phyloP scores from a whole-genome alignment of 2,888 invertebrate species.

The Tinea trinotella region DNA sequence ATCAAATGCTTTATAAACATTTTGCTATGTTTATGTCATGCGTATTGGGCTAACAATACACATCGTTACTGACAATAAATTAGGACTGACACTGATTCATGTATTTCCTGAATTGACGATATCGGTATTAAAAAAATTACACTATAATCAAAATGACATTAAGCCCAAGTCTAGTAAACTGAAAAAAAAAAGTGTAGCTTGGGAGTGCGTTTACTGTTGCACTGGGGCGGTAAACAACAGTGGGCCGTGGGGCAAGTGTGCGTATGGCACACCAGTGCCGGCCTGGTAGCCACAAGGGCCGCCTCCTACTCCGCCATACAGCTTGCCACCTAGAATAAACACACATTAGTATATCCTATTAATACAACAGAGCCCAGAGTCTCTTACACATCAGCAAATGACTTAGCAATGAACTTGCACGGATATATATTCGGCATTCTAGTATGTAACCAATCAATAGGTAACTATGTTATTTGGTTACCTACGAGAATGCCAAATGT shows the following conservation, averaged over 20 bases:
- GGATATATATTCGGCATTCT: too few relatives aligned
- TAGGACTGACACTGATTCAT: neutral
- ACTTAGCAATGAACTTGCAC: too few relatives aligned
- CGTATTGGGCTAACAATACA: neutral
- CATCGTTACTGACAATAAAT: neutral
- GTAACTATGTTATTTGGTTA: too few relatives aligned
- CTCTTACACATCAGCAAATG: too few relatives aligned
- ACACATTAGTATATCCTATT: too few relatives aligned
- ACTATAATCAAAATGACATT: too few relatives aligned
- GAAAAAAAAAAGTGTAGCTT: neutral
- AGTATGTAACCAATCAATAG: too few relatives aligned
- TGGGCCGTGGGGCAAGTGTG: slow-evolving; percentile 72
- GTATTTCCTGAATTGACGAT: neutral
- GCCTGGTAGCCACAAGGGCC: slow-evolving; percentile 78
- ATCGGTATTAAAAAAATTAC: neutral
- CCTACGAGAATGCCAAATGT: too few relatives aligned
- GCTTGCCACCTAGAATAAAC: slow-evolving; percentile 80
- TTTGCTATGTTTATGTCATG: neutral
- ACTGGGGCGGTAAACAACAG: slow-evolving; percentile 77
- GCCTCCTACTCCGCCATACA: slow-evolving; percentile 78
- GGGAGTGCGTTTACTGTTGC: slow-evolving; percentile 74
- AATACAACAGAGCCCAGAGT: too few relatives aligned
- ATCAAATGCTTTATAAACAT: neutral
- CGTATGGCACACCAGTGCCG: slow-evolving; percentile 72
- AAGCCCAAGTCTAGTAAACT: neutral